Percentiles rank a stretch among this genome's conserved stretches.
These are phyloP conservation scores for Myiagra hebetior DNA, from an alignment of 2,113 vertebrate genomes.

Conservation along the genomic window DNA sequence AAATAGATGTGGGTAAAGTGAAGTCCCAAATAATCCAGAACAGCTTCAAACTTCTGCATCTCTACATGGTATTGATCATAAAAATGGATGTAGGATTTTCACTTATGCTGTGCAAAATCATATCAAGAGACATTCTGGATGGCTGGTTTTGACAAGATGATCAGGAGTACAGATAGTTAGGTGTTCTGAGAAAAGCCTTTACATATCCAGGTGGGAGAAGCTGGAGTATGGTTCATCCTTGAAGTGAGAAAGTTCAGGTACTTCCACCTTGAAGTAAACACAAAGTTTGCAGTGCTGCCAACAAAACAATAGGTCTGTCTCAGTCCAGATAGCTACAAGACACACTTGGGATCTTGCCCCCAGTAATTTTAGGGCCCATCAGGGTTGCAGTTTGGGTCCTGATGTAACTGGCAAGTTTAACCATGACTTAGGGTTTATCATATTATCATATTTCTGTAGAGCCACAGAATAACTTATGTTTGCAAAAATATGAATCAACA, in stretches of 20 bases:
- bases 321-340: neutral
- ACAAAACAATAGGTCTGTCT: neutral
- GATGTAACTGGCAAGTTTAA: neutral
- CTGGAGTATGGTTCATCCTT: neutral
- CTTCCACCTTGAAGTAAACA: neutral
- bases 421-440: neutral
- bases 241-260: constrained; percentile 20
- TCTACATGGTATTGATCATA: neutral
- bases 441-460: neutral
- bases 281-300: neutral
- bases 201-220: neutral
- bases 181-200: neutral
- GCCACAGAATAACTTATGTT: neutral
- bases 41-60: neutral
- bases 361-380: neutral
- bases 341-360: neutral
- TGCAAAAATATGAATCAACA: neutral
- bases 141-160: neutral
- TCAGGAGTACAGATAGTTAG: neutral
- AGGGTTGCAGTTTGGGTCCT: neutral
- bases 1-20: neutral
- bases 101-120: neutral
- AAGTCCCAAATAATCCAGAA: neutral
- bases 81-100: constrained; percentile 29
- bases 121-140: neutral